Conservation (phyloP, 2,888 invertebrate species). For the Danaus chrysippus region DNA sequence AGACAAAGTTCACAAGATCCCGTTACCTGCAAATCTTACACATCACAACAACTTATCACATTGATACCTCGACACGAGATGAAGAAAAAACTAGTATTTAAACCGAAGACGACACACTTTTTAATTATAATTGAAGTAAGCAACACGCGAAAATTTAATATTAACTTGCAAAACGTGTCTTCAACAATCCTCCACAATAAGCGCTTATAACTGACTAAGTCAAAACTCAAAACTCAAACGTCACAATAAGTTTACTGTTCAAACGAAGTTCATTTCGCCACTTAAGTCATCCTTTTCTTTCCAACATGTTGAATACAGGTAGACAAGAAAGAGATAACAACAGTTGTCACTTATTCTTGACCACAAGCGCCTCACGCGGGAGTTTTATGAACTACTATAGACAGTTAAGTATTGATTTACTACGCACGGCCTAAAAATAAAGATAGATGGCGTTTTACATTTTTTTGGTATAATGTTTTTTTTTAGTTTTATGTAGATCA, state of each 20-base stretch:
- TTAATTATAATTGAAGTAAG: conserved; percentile 20
- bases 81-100: conserved; percentile 10
- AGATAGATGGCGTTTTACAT: background rate
- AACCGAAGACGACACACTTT: conserved; percentile 19
- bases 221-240: conserved; percentile 23
- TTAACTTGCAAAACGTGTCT: conserved; percentile 28
- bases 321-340: conserved; percentile 17
- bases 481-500: no score
- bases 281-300: conserved; percentile 41
- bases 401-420: conserved; percentile 3
- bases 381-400: background rate
- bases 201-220: conserved; percentile 51
- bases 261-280: conserved; percentile 55
- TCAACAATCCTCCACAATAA: conserved; percentile 52
- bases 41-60: conserved; percentile 34
- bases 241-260: conserved; percentile 50
- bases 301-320: background rate
- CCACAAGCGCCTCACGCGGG: conserved; percentile 14
- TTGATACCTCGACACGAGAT: conserved; percentile 27
- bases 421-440: background rate
- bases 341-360: conserved; percentile 5
- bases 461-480: no score
- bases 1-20: conserved; percentile 62
- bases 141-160: conserved; percentile 30
- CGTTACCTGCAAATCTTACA: conserved; percentile 52